Evolutionary conservation across 2,888 invertebrate genomes (phyloP), one percentile per base, ranked within the genome.

Genomic region (Lepidonotus clava): DNA sequence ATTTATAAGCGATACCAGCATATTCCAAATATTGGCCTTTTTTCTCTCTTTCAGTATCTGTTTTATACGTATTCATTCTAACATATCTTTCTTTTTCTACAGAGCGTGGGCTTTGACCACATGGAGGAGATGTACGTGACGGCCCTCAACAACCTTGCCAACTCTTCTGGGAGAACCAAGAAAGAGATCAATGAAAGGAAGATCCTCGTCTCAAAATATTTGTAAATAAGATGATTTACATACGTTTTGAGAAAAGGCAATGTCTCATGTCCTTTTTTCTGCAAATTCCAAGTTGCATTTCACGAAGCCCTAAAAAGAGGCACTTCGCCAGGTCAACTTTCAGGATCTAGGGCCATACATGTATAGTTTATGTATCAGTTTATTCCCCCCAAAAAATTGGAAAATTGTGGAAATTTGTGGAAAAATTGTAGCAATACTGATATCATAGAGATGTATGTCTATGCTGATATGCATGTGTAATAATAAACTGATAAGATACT

Each of bases 81-180:
- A 51, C 21, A 21, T 18, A 51, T 18, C 51, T 51, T 67, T 24
- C 24, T 40, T 51, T 76, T 34, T 76, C n/a, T 18, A n/a, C 87
- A 87, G 87, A 85, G 87, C 6, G 61, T 66, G 2, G 83, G 83
- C 61, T 41, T 86, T n/a, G 86, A 86, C n/a, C 51, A 34, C 24
- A 71, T 87, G 85, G 77, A 80, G 46, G 67, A 34, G 0, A 38
- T 11, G 38, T 87, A 86, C 34, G 36, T 61, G 38, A 66, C 38
- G 8, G 32, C 38, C 14, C 66, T 86, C 8, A 61, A 87, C 28
- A 87, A 87, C 40, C 36, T 86, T 8, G 28, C 6, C 28, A 76
- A 71, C 40, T 11, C n/a, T 18, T 8, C 11, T 8, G 41, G 32
- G n/a, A 28, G 36, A 6, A 51, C 11, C 11, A 21, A 11, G 51